Base-by-base conservation (phyloP, 2,113 vertebrate species). In the Zingel zingel region DNA sequence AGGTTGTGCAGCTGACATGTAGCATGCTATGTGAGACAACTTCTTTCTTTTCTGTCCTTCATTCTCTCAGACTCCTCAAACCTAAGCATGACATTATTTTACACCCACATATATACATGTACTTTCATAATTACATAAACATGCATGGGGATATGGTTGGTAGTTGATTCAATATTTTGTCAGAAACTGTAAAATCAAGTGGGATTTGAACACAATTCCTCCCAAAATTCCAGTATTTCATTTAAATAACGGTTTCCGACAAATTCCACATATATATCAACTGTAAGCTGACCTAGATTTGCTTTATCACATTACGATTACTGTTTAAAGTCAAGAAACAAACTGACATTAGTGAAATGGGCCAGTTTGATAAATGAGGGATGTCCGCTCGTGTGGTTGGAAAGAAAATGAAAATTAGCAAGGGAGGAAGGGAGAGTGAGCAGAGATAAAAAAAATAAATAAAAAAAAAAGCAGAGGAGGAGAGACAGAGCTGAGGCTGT, bases 1-100 rank as follows among this genome's bases (percentile, higher is more conserved):
- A 36, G 63, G 43, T 51, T 65, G 79, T 85, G 33, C 68, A 58
- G 69, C 57, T 82, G 69, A 81, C 77, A 56, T 79, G 70, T 47
- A 19, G 43, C 30, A 39, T 36, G 59, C 53, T 65, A 50, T 23
- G 15, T 6, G 66, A 79, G 19, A 64, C 57, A 66, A 51, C 68
- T 65, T 74, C 68, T 73, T 57, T 61, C 39, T 61, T 30, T 70
- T 51, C n/a, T 13, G 27, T 43, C 70, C 61, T 11, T 56, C 25
- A 19, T 36, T 27, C 27, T 58, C 65, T 58, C 43, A 21, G 12
- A 51, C 13, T 77, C 39, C 7, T 2, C n/a, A 53, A 54, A 25
- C 45, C 14, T 7, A 16, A 50, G 11, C 27, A 12, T 48, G 19
- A 61, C 5, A 18, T 10, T 48, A 33, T 68, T 59, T 56, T 50